Base-by-base conservation (phyloP, 2,113 vertebrate species). In the Antennarius striatus region DNA sequence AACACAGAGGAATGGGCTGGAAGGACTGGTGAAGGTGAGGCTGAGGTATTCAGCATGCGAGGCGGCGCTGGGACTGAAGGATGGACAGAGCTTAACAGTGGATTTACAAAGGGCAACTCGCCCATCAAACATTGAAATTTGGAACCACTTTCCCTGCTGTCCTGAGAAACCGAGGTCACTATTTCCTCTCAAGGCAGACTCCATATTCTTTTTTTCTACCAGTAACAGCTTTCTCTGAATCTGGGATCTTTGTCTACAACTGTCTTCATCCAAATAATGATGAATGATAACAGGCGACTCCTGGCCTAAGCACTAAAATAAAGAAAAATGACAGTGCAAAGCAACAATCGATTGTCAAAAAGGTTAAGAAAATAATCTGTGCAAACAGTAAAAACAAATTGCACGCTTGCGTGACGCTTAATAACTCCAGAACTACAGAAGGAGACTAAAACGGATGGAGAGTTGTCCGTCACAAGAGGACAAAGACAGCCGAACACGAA, bases 51-150 rank as follows among this genome's bases (percentile, higher is more conserved):
- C 12, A 55, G 53, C 39, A 17, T 50, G 56, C 4, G 45, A 68
- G 39, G 52, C 16, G 12, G 30, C 12, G 32, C n/a, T 43, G 66
- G 15, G 60, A 69, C 43, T 48, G 48, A 57, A 60, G 43, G 66
- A 81, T 48, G 64, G 72, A 45, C 50, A 66, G 73, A 82, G 78
- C 55, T 86, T 75, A 75, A 65, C 52, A 43, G 63, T 65, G 81
- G 73, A 88, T 86, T 82, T 80, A 77, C 72, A 69, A 40, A 64
- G 57, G 67, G 56, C 43, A 70, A 68, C 60, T 76, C 13, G 47
- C 64, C 75, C 49, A 73, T 75, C 13, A 75, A 74, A 80, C 30
- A 13, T 63, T 78, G 70, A 85, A 60, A 59, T 58, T 52, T 54
- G 48, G 68, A 57, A 68, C 40, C 9, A 42, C 22, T 55, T 16